Base-by-base conservation (phyloP, 2,888 invertebrate genomes). In the Monopis laevigella region DNA sequence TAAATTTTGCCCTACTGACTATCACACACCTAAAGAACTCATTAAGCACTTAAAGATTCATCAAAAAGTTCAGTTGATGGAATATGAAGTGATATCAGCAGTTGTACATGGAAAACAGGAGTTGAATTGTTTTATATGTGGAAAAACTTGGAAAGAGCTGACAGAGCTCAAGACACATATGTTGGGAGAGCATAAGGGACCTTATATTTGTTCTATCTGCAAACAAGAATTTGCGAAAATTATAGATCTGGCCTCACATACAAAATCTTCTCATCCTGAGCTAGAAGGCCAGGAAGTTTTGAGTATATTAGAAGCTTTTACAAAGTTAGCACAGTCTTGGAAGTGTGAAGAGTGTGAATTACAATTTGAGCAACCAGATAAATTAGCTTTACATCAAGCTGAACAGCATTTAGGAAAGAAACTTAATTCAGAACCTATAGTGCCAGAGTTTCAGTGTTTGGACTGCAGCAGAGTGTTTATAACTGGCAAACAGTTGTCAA, bases 1-100 rank as follows among this genome's bases (percentile, higher is more conserved):
- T 46, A 80, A 80, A 51, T 78, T 80, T 45, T 80, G 80, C 42
- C 80, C 80, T 0, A 75, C 75, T n/a, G 74, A 77, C 46, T 77
- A 77, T 38, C 58, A 66, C 43, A 74, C 72, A 0, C 54, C 70
- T 0, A 78, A 77, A 46, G 72, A 73, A 41, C 53, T 80, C 2
- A 74, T 78, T 47, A 71, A 70, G 53, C 80, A 80, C 52, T 51
- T 80, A 14, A 69, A 69, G 48, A 56, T 66, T 27, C 80, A 80
- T 46, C 77, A 75, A 46, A 73, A 72, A 53, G 73, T 77, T 1
- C 80, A 80, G 43, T 45, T 77, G n/a, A 73, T 65, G 56, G 78
- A 80, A 46, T 77, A 69, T 50, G 77, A 78, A 62, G 71, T 72
- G 2, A 70, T 80, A 43, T 68, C 74, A 0, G 75, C 75, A 53